These are phyloP conservation scores for Mesoclemmys tuberculata DNA, from an alignment of 2,113 vertebrate genomes.

Conservation along the genomic window DNA sequence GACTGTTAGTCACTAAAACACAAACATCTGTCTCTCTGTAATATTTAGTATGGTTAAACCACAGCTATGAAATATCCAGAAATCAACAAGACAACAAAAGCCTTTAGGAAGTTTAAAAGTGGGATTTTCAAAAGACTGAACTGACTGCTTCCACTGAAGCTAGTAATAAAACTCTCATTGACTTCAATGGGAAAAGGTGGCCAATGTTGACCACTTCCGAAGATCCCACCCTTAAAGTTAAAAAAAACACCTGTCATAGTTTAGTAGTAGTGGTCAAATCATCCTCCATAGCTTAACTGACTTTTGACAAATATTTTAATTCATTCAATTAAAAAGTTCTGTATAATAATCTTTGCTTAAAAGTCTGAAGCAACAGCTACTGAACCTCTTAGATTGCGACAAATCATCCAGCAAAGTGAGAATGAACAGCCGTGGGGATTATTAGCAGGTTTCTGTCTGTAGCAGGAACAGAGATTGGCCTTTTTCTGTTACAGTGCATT, in stretches of 20 bases:
- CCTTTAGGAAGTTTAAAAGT: background rate
- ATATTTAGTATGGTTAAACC: background rate
- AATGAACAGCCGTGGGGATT: accelerated
- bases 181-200: background rate
- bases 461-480: background rate
- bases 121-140: background rate
- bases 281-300: background rate
- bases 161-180: background rate
- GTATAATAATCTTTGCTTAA: background rate
- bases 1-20: background rate
- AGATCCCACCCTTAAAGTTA: background rate
- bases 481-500: background rate
- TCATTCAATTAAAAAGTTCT: background rate
- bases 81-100: conserved; percentile 13
- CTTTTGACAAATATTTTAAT: background rate
- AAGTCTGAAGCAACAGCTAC: background rate
- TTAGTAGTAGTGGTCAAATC: background rate
- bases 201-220: background rate
- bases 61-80: background rate
- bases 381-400: background rate
- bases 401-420: background rate
- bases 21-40: background rate
- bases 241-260: background rate
- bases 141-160: background rate
- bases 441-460: background rate